Evolutionary conservation across 2,797 vertebrate genomes (phyloP).

Genomic region (Helarctos malayanus): DNA sequence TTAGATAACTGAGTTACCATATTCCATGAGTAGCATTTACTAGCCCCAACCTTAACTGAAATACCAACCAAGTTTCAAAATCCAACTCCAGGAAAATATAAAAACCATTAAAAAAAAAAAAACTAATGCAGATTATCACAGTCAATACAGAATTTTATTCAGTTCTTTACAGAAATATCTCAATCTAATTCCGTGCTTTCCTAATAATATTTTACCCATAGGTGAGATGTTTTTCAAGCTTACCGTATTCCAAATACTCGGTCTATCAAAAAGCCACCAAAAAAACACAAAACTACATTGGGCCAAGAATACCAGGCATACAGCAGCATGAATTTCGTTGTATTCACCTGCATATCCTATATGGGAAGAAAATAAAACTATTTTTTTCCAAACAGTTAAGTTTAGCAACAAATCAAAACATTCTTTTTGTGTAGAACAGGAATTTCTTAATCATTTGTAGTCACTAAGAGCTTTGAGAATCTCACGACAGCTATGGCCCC

Average conservation of each 20-base stretch:
- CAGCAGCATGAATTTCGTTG: slow-evolving; percentile 95
- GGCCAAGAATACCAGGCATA: slow-evolving; percentile 99
- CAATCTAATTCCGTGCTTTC: slow-evolving; percentile 35
- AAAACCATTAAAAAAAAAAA: background rate
- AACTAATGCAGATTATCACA: background rate
- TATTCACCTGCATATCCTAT: slow-evolving; percentile 96
- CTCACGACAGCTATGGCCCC: background rate
- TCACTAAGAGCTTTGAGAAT: background rate
- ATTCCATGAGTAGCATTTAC: background rate
- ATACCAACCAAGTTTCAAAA: background rate
- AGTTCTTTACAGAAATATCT: slow-evolving; percentile 31
- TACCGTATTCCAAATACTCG: slow-evolving; percentile 98
- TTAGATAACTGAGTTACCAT: background rate
- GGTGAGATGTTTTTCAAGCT: background rate
- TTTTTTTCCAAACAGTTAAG: background rate
- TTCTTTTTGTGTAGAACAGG: accelerated
- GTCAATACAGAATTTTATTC: background rate
- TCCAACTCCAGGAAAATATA: background rate
- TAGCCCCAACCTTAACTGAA: background rate
- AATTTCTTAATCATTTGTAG: background rate
- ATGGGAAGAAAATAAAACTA: accelerated
- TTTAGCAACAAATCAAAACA: slow-evolving; percentile 20
- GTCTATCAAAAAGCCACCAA: slow-evolving; percentile 97
- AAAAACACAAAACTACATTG: slow-evolving; percentile 98
- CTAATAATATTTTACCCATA: slow-evolving; percentile 21